These are phyloP conservation scores for human DNA, from an alignment of 2,113 vertebrate genomes.

Conservation along the genomic window DNA sequence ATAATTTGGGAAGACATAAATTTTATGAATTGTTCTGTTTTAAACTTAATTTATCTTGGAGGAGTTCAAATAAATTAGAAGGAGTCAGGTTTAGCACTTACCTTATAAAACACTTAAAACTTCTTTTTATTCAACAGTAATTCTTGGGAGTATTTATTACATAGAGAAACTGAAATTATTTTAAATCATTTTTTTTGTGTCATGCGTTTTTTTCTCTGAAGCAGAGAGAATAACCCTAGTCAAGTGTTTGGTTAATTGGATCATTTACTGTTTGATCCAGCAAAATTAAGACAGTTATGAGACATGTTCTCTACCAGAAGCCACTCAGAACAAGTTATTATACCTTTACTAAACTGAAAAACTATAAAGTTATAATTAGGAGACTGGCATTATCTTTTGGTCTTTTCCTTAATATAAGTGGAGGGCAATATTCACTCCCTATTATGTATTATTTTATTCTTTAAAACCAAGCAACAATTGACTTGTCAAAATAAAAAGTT, in stretches of 20 bases:
- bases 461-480: constrained; percentile 13
- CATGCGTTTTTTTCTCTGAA: constrained; percentile 4
- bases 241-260: constrained; percentile 23
- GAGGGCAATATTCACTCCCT: neutral
- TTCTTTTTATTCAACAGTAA: constrained; percentile 19
- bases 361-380: neutral
- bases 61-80: constrained; percentile 43
- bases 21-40: constrained; percentile 30
- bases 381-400: neutral
- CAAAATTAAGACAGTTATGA: constrained; percentile 33
- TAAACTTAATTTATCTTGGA: constrained; percentile 35
- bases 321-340: constrained; percentile 4
- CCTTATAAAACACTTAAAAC: constrained; percentile 37
- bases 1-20: neutral
- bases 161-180: neutral
- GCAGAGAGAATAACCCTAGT: neutral
- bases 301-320: neutral
- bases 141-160: constrained; percentile 23
- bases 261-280: constrained; percentile 5
- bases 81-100: constrained; percentile 13
- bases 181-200: neutral
- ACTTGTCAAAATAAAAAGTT: constrained; percentile 6
- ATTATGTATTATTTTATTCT: constrained; percentile 28
- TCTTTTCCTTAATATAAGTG: neutral
- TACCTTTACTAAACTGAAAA: constrained; percentile 40